phyloP scores from a whole-genome alignment of 2,113 vertebrate genomes.

The Saguinus midas region DNA sequence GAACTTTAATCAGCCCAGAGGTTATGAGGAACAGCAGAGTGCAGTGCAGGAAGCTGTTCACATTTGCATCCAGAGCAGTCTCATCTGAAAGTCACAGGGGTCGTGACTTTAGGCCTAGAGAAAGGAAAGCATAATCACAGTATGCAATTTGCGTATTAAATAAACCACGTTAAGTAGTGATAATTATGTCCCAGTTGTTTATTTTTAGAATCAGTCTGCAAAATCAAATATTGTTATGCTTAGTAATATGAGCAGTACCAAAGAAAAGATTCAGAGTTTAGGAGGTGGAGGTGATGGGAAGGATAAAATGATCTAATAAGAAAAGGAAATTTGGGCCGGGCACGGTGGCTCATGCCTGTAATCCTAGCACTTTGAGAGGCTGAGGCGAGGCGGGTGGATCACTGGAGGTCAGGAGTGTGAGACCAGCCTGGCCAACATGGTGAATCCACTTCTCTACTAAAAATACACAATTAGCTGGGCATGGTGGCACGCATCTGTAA shows the following conservation, averaged over 20 bases:
- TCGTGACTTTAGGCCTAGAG: too few species aligned
- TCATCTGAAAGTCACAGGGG: not conserved
- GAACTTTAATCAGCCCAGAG: not conserved
- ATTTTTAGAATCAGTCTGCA: not conserved
- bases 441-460: too few species aligned
- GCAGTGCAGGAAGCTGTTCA: not conserved
- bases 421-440: too few species aligned
- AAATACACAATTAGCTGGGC: too few species aligned
- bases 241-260: not conserved
- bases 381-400: rapidly evolving
- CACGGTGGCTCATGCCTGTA: too few species aligned
- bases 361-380: too few species aligned
- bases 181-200: not conserved
- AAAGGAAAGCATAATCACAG: not conserved
- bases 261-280: not conserved
- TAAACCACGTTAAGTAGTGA: not conserved
- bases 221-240: not conserved
- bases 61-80: not conserved
- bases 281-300: rapidly evolving
- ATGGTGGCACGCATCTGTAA: too few species aligned
- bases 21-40: rapidly evolving
- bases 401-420: too few species aligned
- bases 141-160: not conserved
- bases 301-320: too few species aligned
- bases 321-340: too few species aligned